Base-by-base conservation (phyloP, 2,888 invertebrate genomes). In the Brachyopa scutellaris region DNA sequence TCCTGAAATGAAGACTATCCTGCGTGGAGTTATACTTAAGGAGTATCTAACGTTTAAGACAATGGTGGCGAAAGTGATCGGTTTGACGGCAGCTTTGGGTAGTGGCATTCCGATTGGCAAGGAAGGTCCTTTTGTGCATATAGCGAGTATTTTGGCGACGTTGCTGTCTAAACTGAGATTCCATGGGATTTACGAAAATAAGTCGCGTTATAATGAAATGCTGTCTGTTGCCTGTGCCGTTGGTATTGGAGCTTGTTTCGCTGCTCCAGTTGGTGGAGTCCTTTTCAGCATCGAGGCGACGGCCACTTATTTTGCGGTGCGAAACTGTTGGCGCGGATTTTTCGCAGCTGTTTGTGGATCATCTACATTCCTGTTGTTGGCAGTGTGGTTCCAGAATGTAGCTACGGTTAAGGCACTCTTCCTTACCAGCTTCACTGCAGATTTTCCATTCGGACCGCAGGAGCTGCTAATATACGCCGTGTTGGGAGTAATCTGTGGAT, bases 251-350 rank as follows among this genome's bases (percentile, higher is more conserved):
- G 93, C 94, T 31, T 98, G 98, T 88, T 99, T 99, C 91, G 98
- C 97, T 0, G 97, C 99, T 0, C 99, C 99, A 0, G 97, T 99
- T 11, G 98, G 99, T 88, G 98, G 99, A 86, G 99, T 99, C 0
- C 92, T 99, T 61, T 99, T 99, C 91, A 99, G 99, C 86, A 99
- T 99, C 86, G 99, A 99, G 92, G 99, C 99, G 91, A 99, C 99
- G 9, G 97, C 99, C 0, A 98, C 98, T 0, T 99, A 99, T 90
- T 99, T 99, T 91, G 99, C 99, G 1, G 98, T 99, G 0, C 92
- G 99, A 64, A 99, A 99, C 89, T 99, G 99, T 88, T 99, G 99
- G 99, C 92, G 99, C 17, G 99, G 98, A 0, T 99, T 99, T 91
- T 99, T 99, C 90, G 96, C 99, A 0, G 98, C 99, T 0, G 98